phyloP scores from a whole-genome alignment of 2,888 invertebrate genomes.

The Opisthograptis luteolata region DNA sequence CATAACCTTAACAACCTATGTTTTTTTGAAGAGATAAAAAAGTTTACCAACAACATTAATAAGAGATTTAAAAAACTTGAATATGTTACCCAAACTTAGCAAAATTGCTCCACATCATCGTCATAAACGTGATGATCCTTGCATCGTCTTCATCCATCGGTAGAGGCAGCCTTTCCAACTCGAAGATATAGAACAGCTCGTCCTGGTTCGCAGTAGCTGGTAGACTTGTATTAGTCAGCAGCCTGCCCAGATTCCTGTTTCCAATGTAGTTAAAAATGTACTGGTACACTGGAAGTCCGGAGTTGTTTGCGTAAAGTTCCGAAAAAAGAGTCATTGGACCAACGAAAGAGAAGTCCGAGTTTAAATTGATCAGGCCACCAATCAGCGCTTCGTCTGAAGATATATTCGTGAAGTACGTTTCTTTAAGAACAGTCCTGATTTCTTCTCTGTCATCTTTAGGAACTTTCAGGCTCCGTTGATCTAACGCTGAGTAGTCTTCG shows the following conservation, averaged over 20 bases:
- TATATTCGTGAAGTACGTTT: slow-evolving; percentile 67
- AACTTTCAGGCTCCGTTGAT: slow-evolving; percentile 58
- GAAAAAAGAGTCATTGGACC: slow-evolving; percentile 71
- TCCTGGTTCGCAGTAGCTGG: slow-evolving; percentile 68
- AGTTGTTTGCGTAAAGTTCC: slow-evolving; percentile 63
- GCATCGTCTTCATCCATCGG: slow-evolving; percentile 75
- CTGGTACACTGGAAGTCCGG: slow-evolving; percentile 57
- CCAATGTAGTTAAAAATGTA: slow-evolving; percentile 73
- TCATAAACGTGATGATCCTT: slow-evolving; percentile 73
- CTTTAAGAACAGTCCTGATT: slow-evolving; percentile 57
- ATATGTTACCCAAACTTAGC: slow-evolving; percentile 72
- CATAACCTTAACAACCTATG: too few species aligned
- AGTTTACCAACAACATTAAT: too few species aligned
- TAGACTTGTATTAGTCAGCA: slow-evolving; percentile 69
- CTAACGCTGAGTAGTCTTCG: slow-evolving; percentile 65
- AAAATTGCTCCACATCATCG: slow-evolving; percentile 80
- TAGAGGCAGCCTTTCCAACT: slow-evolving; percentile 66
- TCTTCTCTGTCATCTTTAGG: slow-evolving; percentile 58
- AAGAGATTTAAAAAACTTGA: too few species aligned
- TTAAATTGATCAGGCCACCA: slow-evolving; percentile 72
- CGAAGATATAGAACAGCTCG: slow-evolving; percentile 73
- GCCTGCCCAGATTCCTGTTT: slow-evolving; percentile 68
- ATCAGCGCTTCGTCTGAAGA: slow-evolving; percentile 64
- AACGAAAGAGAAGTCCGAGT: slow-evolving; percentile 70
- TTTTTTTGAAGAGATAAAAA: too few species aligned